Conservation (phyloP, 2,113 vertebrate species). For the Catharus bicknelli region DNA sequence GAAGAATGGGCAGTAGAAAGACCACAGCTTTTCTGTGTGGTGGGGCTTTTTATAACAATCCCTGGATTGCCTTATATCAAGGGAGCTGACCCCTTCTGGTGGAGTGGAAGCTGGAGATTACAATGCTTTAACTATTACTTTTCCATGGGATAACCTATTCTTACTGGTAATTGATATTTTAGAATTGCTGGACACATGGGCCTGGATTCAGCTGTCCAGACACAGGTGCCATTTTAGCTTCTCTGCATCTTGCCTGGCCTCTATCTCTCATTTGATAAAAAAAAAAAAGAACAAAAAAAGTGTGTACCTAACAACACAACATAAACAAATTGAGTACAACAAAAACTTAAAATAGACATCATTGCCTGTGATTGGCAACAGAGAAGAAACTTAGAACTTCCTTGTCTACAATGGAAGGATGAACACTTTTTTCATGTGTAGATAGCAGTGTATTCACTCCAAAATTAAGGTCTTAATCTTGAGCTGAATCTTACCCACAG, state of each 20-base stretch:
- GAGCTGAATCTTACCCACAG: not conserved
- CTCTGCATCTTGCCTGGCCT: not conserved
- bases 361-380: not conserved
- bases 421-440: not conserved
- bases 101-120: not conserved
- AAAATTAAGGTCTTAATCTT: not conserved
- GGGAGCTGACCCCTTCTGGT: not conserved
- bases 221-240: not conserved
- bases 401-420: not conserved
- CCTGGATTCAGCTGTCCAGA: not conserved
- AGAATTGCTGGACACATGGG: rapidly evolving
- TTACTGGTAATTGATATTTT: not conserved
- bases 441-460: not conserved
- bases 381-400: not conserved
- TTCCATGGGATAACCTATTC: not conserved
- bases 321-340: not conserved
- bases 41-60: not conserved
- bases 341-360: not conserved
- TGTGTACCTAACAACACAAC: not conserved
- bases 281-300: not conserved
- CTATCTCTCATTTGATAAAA: not conserved
- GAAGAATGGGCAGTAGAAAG: not conserved
- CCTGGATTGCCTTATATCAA: not conserved
- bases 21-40: not conserved
- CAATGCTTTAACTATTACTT: not conserved